Percentiles rank a stretch among this genome's conserved stretches.
Conservation (phyloP, 2,797 vertebrate genomes). For the Sebastes variabilis region DNA sequence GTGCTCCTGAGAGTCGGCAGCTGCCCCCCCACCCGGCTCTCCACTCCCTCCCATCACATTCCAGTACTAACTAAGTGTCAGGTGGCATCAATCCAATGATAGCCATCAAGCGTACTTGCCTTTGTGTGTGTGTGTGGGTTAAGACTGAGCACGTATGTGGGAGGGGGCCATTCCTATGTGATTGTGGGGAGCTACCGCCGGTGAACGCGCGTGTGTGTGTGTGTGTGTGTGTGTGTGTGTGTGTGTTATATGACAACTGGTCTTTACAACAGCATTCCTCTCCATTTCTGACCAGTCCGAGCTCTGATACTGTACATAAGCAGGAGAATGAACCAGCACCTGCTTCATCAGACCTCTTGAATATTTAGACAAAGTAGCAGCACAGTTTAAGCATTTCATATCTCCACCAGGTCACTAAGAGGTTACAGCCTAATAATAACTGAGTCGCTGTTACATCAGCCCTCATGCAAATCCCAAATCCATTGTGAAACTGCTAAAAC, state of each 20-base stretch:
- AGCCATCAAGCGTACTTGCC: constrained; percentile 77
- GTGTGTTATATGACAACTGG: constrained; percentile 62
- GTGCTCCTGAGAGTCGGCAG: constrained; percentile 66
- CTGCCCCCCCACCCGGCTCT: constrained; percentile 24
- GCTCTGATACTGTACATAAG: constrained; percentile 20
- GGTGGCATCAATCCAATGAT: constrained; percentile 81
- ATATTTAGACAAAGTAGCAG: not conserved
- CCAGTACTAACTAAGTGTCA: constrained; percentile 80
- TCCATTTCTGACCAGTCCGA: constrained; percentile 14
- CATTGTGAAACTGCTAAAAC: constrained; percentile 27
- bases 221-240: constrained; percentile 2
- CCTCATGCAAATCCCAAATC: constrained; percentile 15
- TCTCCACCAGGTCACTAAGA: constrained; percentile 41
- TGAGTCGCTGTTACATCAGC: constrained; percentile 29
- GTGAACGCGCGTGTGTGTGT: not conserved
- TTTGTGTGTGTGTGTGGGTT: constrained; percentile 66
- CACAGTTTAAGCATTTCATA: constrained; percentile 37
- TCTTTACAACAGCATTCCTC: constrained; percentile 65
- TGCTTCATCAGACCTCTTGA: constrained; percentile 10
- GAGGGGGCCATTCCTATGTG: constrained; percentile 63
- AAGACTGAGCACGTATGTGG: constrained; percentile 58
- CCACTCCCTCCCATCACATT: constrained; percentile 73
- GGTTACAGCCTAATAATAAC: constrained; percentile 34
- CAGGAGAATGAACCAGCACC: constrained; percentile 20
- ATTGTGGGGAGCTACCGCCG: constrained; percentile 44